Evolutionary conservation across 1,140 invertebrate species (phyloP), one percentile per base, ranked within the genome.

Genomic region (Cataglyphis hispanica): DNA sequence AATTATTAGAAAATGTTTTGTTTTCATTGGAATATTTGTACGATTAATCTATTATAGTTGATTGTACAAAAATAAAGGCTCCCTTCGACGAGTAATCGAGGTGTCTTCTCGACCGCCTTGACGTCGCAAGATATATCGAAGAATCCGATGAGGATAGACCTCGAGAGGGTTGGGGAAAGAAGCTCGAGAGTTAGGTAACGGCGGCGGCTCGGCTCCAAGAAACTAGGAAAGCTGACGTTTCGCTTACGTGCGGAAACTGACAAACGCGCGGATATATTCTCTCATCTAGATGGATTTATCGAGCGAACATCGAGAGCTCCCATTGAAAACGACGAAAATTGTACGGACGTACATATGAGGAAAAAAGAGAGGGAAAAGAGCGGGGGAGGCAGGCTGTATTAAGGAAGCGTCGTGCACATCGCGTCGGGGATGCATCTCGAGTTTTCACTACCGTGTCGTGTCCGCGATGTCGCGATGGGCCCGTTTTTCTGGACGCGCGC

Each of bases 171-270:
- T 27, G 25, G 27, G 43, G 46, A 40, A 25, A 56, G 64, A 37
- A 78, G 70, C 70, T 89, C 25, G 78, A 83, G 78, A 83, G 78
- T 83, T 81, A 74, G 89, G 67, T 76, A 60, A 40, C n/a, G 63
- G 70, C 81, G 64, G 53, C n/a, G 70, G 76, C 81, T 78, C 76
- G 81, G 77, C 86, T 87, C 75, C 58, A 81, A 86, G 88, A 89
- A 89, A 87, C 85, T 85, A 53, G 90, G 93, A 93, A 87, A 92
- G 93, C 93, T 94, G 93, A 94, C 93, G 93, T 94, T 94, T 93
- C 91, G 92, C 93, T 94, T 94, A 94, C 93, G 93, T 94, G 93
- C 88, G 60, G 86, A 90, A 94, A 93, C 90, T 94, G 87, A 69
- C 76, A 85, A 90, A 74, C 80, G 80, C 43, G 78, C 13, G 81